phyloP scores from a whole-genome alignment of 64 coral and sea anemone species.

The Stichodactyla helianthus region DNA sequence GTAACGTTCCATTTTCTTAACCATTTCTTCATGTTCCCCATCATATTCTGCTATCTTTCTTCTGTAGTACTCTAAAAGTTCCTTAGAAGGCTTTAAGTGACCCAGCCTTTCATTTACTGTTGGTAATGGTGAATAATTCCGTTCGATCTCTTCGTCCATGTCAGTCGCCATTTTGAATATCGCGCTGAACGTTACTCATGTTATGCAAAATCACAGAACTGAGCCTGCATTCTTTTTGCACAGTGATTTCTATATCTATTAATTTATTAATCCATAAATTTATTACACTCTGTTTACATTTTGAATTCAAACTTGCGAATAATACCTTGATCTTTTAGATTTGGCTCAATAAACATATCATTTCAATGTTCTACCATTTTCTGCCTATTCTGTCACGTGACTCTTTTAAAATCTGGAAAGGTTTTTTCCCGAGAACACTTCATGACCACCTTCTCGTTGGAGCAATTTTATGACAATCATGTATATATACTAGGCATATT shows the following conservation, averaged over 20 bases:
- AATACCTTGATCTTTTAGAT: too few relatives aligned
- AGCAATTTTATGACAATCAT: too few relatives aligned
- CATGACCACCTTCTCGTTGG: too few relatives aligned
- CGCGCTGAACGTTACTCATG: slow-evolving; percentile 47
- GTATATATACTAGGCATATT: neutral
- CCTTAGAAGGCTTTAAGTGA: slow-evolving; percentile 85
- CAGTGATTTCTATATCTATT: neutral
- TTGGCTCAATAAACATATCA: too few relatives aligned
- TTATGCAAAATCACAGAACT: neutral
- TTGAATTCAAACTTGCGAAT: too few relatives aligned
- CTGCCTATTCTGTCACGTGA: too few relatives aligned
- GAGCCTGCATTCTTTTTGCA: neutral
- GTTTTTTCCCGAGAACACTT: too few relatives aligned
- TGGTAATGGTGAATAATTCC: slow-evolving; percentile 62
- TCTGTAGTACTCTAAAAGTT: slow-evolving; percentile 96
- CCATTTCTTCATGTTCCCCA: slow-evolving; percentile 92
- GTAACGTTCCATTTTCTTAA: slow-evolving; percentile 81
- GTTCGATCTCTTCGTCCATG: neutral
- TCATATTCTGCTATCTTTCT: slow-evolving; percentile 98
- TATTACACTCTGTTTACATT: too few relatives aligned
- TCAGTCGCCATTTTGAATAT: slow-evolving; percentile 51
- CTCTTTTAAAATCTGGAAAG: too few relatives aligned
- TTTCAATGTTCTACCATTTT: too few relatives aligned
- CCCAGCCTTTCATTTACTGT: slow-evolving; percentile 92
- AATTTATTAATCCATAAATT: neutral